Percentiles rank a stretch among this genome's conserved stretches.
phyloP scores from a whole-genome alignment of 2,888 invertebrate species.

The Odontomyia ornata region DNA sequence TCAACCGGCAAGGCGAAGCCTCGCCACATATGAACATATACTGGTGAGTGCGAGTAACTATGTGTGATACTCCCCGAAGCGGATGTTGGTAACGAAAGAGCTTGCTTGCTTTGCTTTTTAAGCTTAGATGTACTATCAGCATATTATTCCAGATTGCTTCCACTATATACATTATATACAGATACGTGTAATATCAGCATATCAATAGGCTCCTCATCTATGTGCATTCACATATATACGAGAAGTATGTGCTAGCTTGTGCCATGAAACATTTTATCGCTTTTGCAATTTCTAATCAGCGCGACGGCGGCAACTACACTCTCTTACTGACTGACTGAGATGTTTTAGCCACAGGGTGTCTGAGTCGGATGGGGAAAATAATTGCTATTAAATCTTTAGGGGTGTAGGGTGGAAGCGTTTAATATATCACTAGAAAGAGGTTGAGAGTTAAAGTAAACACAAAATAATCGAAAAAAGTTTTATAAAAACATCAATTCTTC shows the following conservation, averaged over 20 bases:
- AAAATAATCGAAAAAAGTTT: too few species aligned
- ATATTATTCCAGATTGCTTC: not conserved
- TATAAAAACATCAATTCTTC: too few species aligned
- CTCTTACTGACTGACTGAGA: not conserved
- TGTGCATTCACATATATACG: too few species aligned
- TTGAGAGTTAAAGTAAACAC: too few species aligned
- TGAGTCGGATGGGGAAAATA: not conserved
- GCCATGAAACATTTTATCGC: conserved; percentile 12
- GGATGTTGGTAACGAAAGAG: conserved; percentile 10
- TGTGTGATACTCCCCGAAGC: not conserved
- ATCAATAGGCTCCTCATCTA: too few species aligned
- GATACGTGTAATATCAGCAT: not conserved
- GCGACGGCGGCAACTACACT: not conserved
- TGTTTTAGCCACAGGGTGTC: conserved; percentile 8
- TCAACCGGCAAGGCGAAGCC: not conserved
- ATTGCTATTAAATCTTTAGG: not conserved
- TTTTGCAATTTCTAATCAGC: conserved; percentile 19
- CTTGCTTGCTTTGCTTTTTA: not conserved
- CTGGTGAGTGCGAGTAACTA: too few species aligned
- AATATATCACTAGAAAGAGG: too few species aligned
- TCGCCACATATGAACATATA: too few species aligned
- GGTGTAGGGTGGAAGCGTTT: too few species aligned
- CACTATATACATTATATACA: not conserved
- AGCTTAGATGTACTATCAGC: conserved; percentile 10
- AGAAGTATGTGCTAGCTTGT: not conserved